phyloP scores from a whole-genome alignment of 2,888 invertebrate genomes.

The Rhyacophila evoluta region DNA sequence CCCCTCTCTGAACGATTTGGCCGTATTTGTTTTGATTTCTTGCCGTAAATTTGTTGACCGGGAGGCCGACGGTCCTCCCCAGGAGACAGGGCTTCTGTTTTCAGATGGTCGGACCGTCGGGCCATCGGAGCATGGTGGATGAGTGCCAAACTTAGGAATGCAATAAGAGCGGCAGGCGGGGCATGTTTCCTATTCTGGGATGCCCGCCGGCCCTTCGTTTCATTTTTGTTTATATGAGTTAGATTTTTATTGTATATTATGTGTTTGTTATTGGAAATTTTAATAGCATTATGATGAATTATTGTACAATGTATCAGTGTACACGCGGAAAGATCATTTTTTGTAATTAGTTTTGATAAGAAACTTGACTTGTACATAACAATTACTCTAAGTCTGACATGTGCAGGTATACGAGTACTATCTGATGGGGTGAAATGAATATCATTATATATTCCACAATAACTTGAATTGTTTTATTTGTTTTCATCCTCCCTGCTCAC shows the following conservation, averaged over 20 bases:
- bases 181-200: neutral
- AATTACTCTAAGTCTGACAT: constrained; percentile 41
- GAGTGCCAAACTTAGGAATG: constrained; percentile 47
- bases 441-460: constrained; percentile 53
- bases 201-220: neutral
- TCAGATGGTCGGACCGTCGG: neutral
- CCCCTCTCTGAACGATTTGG: constrained; percentile 3
- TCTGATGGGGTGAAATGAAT: constrained; percentile 50
- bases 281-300: constrained; percentile 29
- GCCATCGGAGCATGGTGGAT: neutral
- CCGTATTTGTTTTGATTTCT: constrained; percentile 3
- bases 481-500: no score
- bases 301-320: constrained; percentile 37
- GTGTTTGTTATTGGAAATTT: constrained; percentile 51
- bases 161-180: constrained; percentile 37
- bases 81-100: neutral
- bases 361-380: constrained; percentile 51
- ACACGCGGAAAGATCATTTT: constrained; percentile 45
- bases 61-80: neutral
- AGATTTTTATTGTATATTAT: constrained; percentile 41
- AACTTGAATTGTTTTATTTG: constrained; percentile 27
- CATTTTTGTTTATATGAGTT: constrained; percentile 32
- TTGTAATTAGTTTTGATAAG: constrained; percentile 54
- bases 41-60: neutral
- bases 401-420: constrained; percentile 48